phyloP scores from a whole-genome alignment of 1,140 invertebrate genomes.

The Cepaea nemoralis region DNA sequence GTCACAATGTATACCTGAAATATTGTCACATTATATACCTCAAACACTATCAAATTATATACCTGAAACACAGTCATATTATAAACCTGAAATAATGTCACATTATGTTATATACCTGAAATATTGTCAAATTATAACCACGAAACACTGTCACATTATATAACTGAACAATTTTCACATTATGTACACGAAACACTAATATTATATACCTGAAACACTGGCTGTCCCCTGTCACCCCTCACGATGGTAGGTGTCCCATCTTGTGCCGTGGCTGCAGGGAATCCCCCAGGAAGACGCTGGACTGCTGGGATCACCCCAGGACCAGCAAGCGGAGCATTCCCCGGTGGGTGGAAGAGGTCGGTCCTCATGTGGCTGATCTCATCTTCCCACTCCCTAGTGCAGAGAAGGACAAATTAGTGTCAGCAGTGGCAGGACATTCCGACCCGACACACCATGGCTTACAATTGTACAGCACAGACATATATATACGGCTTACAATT shows the following conservation, averaged over 20 bases:
- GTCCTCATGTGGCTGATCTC: constrained; percentile 69
- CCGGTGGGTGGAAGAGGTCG: constrained; percentile 68
- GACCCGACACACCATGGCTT: too few relatives aligned
- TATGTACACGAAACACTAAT: background rate
- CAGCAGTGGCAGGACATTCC: too few relatives aligned
- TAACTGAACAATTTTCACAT: background rate
- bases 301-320: background rate
- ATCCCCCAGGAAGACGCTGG: background rate
- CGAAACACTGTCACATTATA: background rate
- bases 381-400: constrained; percentile 65
- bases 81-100: background rate
- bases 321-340: background rate
- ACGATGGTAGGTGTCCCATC: constrained; percentile 56
- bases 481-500: too few relatives aligned
- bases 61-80: background rate
- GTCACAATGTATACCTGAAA: too few relatives aligned
- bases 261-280: constrained; percentile 28
- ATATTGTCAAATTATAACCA: background rate
- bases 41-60: too few relatives aligned
- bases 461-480: too few relatives aligned
- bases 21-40: too few relatives aligned
- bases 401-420: background rate
- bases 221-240: constrained; percentile 60
- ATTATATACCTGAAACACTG: constrained; percentile 56
- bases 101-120: background rate